Evolutionary conservation across 2,888 invertebrate species (phyloP).

Genomic region (Tenthredo scrophulariae): DNA sequence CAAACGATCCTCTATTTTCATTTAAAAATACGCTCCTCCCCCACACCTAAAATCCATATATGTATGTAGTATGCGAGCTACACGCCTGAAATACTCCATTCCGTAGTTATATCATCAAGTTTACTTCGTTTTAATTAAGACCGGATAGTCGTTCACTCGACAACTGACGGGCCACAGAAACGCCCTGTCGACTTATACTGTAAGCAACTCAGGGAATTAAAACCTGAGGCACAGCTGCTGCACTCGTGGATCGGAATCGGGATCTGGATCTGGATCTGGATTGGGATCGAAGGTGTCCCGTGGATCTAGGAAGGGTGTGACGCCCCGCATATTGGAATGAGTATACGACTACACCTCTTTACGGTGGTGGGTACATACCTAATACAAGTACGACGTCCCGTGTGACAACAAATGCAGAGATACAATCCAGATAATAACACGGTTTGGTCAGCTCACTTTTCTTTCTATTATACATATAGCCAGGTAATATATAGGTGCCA

Average conservation of each 20-base stretch:
- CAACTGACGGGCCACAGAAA: constrained; percentile 10
- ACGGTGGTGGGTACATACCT: neutral
- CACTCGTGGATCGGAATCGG: neutral
- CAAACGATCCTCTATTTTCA: neutral
- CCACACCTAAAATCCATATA: neutral
- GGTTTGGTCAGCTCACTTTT: constrained; percentile 39
- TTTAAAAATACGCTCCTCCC: neutral
- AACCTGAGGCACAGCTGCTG: constrained; percentile 11
- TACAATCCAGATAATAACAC: constrained; percentile 49
- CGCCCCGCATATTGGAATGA: neutral
- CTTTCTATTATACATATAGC: constrained; percentile 34
- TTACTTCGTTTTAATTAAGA: constrained; percentile 33
- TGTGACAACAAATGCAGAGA: constrained; percentile 39
- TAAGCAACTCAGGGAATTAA: neutral
- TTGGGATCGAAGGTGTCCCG: neutral
- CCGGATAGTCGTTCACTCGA: neutral
- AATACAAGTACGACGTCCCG: neutral
- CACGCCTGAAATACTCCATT: neutral
- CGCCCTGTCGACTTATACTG: neutral
- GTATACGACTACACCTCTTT: neutral
- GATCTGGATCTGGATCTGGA: neutral
- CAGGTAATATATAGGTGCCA: neutral
- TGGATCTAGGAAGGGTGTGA: constrained; percentile 19
- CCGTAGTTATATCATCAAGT: neutral
- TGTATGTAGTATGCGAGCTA: neutral